Evolutionary conservation across 1,140 invertebrate species (phyloP), one percentile per base, ranked within the genome.

Genomic region (Heliconius melpomene): DNA sequence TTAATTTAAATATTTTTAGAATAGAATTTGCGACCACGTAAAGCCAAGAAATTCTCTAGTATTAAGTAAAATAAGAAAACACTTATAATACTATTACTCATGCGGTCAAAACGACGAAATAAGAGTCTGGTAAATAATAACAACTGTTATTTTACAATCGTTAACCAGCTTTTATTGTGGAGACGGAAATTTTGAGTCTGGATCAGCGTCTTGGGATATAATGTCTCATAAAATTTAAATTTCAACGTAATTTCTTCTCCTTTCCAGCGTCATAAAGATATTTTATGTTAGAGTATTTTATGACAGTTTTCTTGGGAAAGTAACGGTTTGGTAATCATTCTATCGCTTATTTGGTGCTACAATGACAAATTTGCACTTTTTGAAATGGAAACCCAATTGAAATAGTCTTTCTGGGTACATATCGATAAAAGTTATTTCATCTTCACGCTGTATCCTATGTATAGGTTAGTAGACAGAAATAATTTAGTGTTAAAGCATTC

Each of bases 91-190:
- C 18, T 20, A 54, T 54, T 54, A 54, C 16, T 54, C 20, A n/a
- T 54, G 16, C 52, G 18, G 52, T 20, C 52, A n/a, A 54, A 54
- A 54, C 18, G 52, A 54, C 16, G 7, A 54, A n/a, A 54, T n/a
- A 54, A 54, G 20, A 18, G 20, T 54, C 52, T 18, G 18, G 52
- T 54, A 9, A 1, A 46, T 16, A 54, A 54, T 18, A 54, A 54
- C 18, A n/a, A 54, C 20, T 54, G 52, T 54, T 79, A 79, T 74
- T 78, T 78, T 81, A 74, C 66, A 70, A 71, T 81, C 76, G 73
- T 81, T 81, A 81, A 72, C 57, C 75, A 73, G 50, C 73, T 79
- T 82, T 79, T 82, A 79, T 82, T 82, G 52, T 82, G 74, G 52
- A 71, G 77, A 73, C 80, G 70, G 74, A 79, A 81, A 74, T 79